These are phyloP conservation scores for Hyppa rectilinea DNA, from an alignment of 2,888 invertebrate species.

Conservation along the genomic window DNA sequence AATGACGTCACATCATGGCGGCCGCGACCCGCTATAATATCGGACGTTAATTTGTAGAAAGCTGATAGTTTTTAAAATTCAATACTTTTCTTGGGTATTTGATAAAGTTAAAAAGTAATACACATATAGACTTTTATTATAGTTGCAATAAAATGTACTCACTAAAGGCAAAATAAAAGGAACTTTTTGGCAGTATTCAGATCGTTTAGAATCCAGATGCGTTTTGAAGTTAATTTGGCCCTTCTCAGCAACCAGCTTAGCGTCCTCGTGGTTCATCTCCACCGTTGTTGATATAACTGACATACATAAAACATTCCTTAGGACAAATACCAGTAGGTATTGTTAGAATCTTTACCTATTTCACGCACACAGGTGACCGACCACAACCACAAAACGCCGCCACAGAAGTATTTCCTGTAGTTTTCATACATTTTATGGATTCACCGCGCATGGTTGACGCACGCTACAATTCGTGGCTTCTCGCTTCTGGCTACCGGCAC, in stretches of 20 bases:
- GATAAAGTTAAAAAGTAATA: background rate
- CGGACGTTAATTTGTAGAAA: background rate
- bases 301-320: constrained; percentile 15
- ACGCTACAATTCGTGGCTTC: no score
- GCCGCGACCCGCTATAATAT: background rate
- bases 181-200: constrained; percentile 57
- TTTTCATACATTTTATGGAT: no score
- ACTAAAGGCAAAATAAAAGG: constrained; percentile 63
- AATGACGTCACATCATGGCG: background rate
- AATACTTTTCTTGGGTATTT: background rate
- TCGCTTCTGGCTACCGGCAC: no score
- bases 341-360: background rate
- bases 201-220: constrained; percentile 1
- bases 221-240: constrained; percentile 22
- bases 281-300: constrained; percentile 70
- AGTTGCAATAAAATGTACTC: constrained; percentile 19
- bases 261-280: constrained; percentile 62
- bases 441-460: no score
- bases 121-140: background rate
- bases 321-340: background rate
- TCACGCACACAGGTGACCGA: no score
- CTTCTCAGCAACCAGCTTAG: constrained; percentile 51
- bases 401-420: no score
- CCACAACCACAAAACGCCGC: no score
- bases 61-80: background rate